Percentiles rank a stretch among this genome's conserved stretches.
These are phyloP conservation scores for Pheosia tremula DNA, from an alignment of 2,888 invertebrate genomes.

Conservation along the genomic window DNA sequence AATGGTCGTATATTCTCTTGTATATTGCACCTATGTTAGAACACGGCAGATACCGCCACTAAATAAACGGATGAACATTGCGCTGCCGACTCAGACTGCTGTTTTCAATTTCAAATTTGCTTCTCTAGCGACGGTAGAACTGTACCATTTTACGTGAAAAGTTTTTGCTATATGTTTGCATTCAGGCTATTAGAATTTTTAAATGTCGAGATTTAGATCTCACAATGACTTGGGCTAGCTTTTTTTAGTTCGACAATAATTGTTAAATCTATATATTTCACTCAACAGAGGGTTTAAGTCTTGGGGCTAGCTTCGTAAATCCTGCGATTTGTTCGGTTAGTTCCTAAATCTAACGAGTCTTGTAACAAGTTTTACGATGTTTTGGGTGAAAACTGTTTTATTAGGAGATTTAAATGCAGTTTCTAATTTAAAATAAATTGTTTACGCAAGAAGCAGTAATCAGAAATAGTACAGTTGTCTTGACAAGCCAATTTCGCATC, in stretches of 20 bases:
- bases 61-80: slow-evolving; percentile 61
- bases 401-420: not conserved
- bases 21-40: slow-evolving; percentile 60
- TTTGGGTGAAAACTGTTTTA: slow-evolving; percentile 7
- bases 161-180: slow-evolving; percentile 58
- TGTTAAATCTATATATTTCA: too few relatives aligned
- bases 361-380: not conserved
- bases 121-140: slow-evolving; percentile 67
- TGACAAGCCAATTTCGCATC: slow-evolving; percentile 60
- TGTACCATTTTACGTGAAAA: slow-evolving; percentile 66
- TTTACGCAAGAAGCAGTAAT: slow-evolving; percentile 35
- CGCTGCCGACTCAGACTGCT: slow-evolving; percentile 59
- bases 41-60: slow-evolving; percentile 56
- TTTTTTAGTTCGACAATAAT: too few relatives aligned
- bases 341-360: not conserved
- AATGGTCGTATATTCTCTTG: slow-evolving; percentile 55
- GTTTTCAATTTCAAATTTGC: slow-evolving; percentile 79
- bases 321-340: too few relatives aligned
- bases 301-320: too few relatives aligned
- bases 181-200: slow-evolving; percentile 55
- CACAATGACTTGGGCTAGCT: too few relatives aligned
- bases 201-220: slow-evolving; percentile 38
- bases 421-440: slow-evolving; percentile 42
- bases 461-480: slow-evolving; percentile 46
- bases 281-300: too few relatives aligned